Percentiles rank a stretch among this genome's conserved stretches.
These are phyloP conservation scores for Spicauda simplicius DNA, from an alignment of 2,888 invertebrate genomes.

Conservation along the genomic window DNA sequence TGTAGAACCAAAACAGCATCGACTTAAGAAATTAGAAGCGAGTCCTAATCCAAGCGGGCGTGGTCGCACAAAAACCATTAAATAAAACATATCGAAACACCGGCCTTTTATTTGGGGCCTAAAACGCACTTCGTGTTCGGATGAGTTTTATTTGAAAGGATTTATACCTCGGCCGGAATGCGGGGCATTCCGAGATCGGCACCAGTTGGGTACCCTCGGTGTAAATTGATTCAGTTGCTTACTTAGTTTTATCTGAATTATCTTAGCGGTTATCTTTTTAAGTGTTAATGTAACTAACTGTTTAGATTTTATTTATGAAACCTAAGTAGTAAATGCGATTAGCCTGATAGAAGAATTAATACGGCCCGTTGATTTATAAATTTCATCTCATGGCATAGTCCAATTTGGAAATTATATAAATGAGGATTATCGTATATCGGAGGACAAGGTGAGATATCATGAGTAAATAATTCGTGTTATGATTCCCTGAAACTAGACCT, in stretches of 20 bases:
- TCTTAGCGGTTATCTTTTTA: neutral
- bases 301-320: no score
- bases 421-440: no score
- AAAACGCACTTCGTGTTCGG: conserved; percentile 42
- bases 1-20: conserved; percentile 12
- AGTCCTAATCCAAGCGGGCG: conserved; percentile 39
- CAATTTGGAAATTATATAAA: no score
- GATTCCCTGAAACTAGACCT: no score
- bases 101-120: conserved; percentile 43
- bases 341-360: no score
- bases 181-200: conserved; percentile 20
- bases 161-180: conserved; percentile 39
- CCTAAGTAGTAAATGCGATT: no score
- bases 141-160: conserved; percentile 42
- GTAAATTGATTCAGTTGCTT: conserved; percentile 11
- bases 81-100: conserved; percentile 46
- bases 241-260: conserved; percentile 15
- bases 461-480: no score
- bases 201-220: neutral
- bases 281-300: neutral
- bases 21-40: conserved; percentile 36
- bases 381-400: no score
- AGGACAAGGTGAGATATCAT: no score
- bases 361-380: no score
- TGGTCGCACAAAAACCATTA: conserved; percentile 44